A percentile compares a stretch with the other conserved stretches of the same genome.
Conservation (phyloP, 2,797 vertebrate genomes). For the Sarcophilus harrisii region DNA sequence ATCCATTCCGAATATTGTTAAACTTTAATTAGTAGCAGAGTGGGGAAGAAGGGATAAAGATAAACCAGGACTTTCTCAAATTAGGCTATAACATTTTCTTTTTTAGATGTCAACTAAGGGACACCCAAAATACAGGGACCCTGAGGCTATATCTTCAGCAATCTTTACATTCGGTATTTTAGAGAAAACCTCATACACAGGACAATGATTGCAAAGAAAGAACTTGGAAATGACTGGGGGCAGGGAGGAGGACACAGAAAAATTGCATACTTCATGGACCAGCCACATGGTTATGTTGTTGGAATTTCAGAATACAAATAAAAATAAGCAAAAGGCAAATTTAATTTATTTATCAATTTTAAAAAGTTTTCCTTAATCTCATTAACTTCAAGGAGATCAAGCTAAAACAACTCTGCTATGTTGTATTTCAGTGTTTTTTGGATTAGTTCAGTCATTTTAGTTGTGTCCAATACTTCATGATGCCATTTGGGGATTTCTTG, state of each 20-base stretch:
- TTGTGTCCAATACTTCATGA: accelerated
- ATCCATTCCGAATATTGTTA: not conserved
- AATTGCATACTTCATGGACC: not conserved
- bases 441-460: not conserved
- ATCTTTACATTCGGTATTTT: not conserved
- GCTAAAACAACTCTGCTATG: constrained; percentile 9
- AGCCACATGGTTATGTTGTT: constrained; percentile 23
- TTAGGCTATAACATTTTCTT: not conserved
- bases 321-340: constrained; percentile 9
- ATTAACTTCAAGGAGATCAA: not conserved
- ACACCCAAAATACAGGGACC: not conserved
- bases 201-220: not conserved
- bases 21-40: not conserved
- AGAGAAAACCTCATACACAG: constrained; percentile 19
- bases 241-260: constrained; percentile 11
- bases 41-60: not conserved
- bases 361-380: not conserved
- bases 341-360: not conserved
- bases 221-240: not conserved
- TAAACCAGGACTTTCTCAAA: constrained; percentile 1
- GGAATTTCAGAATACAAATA: constrained; percentile 28
- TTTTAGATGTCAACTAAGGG: not conserved
- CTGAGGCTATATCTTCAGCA: not conserved
- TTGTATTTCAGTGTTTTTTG: not conserved
- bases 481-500: not conserved